A percentile compares a stretch with the other conserved stretches of the same genome.
Conservation (phyloP, 2,797 vertebrate genomes). For the Emys orbicularis region DNA sequence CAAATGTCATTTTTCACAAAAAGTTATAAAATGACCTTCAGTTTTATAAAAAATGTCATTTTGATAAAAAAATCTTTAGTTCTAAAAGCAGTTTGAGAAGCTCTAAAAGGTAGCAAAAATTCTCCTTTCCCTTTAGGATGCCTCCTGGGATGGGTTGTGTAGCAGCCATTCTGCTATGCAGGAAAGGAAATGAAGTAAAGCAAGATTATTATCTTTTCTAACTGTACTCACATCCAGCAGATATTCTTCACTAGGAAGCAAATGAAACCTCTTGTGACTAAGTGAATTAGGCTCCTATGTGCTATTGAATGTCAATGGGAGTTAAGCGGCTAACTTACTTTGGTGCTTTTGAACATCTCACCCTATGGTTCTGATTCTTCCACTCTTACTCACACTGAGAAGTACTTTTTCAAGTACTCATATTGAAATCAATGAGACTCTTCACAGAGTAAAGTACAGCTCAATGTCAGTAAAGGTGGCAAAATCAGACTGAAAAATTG, state of each 20-base stretch:
- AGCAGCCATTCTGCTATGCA: too few relatives aligned
- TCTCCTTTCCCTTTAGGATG: too few relatives aligned
- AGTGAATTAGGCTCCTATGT: neutral
- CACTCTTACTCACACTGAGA: neutral
- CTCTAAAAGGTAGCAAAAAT: too few relatives aligned
- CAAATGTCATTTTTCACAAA: neutral
- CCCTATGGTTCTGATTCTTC: neutral
- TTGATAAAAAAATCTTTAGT: too few relatives aligned
- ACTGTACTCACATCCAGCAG: too few relatives aligned
- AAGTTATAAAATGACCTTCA: neutral
- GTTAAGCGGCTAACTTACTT: too few relatives aligned
- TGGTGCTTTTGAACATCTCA: neutral
- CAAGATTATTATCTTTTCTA: too few relatives aligned
- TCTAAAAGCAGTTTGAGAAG: too few relatives aligned
- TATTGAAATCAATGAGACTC: neutral
- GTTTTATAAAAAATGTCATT: too few relatives aligned
- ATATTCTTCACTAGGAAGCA: neutral
- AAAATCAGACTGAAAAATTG: too few relatives aligned
- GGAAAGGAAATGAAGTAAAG: too few relatives aligned
- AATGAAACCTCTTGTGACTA: neutral
- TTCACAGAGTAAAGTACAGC: neutral
- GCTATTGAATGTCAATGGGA: neutral
- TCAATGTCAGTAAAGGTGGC: neutral
- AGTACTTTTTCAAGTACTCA: neutral
- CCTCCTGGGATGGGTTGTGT: too few relatives aligned